Evolutionary conservation across 2,113 vertebrate species (phyloP).

Genomic region (Oenanthe melanoleuca): DNA sequence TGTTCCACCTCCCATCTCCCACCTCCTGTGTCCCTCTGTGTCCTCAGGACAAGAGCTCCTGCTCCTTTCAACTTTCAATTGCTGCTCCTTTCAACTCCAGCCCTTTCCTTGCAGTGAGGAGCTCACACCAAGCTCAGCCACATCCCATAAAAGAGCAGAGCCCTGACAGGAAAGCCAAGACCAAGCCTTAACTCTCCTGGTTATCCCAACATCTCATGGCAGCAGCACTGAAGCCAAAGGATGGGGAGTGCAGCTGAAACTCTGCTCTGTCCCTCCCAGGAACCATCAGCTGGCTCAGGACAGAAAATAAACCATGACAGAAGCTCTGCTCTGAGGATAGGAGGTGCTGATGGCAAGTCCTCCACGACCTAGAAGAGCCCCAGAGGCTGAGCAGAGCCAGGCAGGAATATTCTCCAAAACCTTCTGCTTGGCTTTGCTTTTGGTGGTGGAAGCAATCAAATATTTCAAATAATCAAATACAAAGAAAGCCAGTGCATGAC

Average conservation of each 20-base stretch:
- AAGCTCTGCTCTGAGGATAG: background rate
- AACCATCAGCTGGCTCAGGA: background rate
- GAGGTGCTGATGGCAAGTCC: background rate
- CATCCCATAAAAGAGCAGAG: background rate
- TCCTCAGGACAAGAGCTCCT: background rate
- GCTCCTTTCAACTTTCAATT: background rate
- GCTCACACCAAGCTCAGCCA: background rate
- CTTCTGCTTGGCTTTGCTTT: background rate
- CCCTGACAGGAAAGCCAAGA: background rate
- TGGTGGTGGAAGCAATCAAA: background rate
- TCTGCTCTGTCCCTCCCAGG: background rate
- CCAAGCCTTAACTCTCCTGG: background rate
- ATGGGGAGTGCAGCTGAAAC: background rate
- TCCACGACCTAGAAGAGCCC: background rate
- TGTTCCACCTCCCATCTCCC: background rate
- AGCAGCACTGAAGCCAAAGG: background rate
- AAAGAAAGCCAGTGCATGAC: background rate
- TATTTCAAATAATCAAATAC: no score
- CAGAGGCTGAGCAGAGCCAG: background rate
- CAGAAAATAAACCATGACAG: slow-evolving; percentile 36
- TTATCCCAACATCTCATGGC: background rate
- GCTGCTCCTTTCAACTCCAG: background rate
- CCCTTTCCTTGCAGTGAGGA: background rate
- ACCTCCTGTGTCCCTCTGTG: background rate
- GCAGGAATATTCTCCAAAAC: background rate